Evolutionary conservation across 2,888 invertebrate species (phyloP).

Genomic region (Resseliella maxima): DNA sequence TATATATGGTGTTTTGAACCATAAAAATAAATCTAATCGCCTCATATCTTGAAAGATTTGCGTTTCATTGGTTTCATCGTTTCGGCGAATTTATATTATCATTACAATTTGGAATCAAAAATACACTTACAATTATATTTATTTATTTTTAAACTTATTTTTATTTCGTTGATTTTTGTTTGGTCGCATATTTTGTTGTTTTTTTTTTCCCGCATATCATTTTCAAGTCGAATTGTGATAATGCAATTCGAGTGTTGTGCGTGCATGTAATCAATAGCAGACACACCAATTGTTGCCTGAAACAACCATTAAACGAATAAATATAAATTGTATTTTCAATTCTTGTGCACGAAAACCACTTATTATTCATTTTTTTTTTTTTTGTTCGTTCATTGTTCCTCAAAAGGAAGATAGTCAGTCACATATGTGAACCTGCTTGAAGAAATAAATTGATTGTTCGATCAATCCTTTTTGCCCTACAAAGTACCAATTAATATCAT

Average conservation of each 20-base stretch:
- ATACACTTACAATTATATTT: not conserved
- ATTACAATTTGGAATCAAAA: conserved; percentile 12
- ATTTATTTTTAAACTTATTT: not conserved
- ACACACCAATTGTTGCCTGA: not conserved
- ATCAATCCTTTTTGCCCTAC: conserved; percentile 46
- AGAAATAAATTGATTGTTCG: conserved; percentile 34
- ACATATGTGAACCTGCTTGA: conserved; percentile 21
- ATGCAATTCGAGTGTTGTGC: not conserved
- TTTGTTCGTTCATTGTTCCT: not conserved
- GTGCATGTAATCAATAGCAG: conserved; percentile 23
- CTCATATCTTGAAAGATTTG: conserved; percentile 31
- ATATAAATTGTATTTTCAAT: not conserved
- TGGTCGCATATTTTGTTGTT: not conserved
- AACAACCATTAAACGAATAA: not conserved
- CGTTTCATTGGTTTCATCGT: not conserved
- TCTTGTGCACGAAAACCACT: not conserved
- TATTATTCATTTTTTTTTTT: not conserved
- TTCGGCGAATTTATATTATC: not conserved
- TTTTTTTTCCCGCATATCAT: not conserved
- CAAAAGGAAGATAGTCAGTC: not conserved
- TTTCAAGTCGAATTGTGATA: not conserved
- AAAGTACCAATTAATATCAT: conserved; percentile 35
- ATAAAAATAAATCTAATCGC: conserved; percentile 48
- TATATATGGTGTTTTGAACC: conserved; percentile 48
- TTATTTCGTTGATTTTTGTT: not conserved